phyloP scores from a whole-genome alignment of 1,140 invertebrate species.

The Zaprionus inermis region DNA sequence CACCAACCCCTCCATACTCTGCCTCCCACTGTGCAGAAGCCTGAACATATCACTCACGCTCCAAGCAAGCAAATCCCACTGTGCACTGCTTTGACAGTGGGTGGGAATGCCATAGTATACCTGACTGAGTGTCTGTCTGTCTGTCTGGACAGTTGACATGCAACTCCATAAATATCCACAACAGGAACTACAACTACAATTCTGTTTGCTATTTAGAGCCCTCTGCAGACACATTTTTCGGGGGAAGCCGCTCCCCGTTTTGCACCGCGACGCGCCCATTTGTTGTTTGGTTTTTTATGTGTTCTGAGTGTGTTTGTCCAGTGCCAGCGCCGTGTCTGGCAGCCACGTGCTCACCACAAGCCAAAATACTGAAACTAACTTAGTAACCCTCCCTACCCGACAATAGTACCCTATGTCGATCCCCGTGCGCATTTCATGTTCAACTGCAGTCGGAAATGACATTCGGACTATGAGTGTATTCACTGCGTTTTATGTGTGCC shows the following conservation, averaged over 20 bases:
- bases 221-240: constrained; percentile 42
- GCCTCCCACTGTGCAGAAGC: constrained; percentile 3
- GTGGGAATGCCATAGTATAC: constrained; percentile 18
- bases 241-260: constrained; percentile 32
- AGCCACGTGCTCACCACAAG: constrained; percentile 46
- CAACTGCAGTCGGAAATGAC: constrained; percentile 74
- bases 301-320: constrained; percentile 41
- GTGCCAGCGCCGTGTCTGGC: constrained; percentile 41
- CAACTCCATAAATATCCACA: constrained; percentile 69
- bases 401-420: background rate
- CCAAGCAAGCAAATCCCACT: constrained; percentile 34
- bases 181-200: constrained; percentile 58
- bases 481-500: constrained; percentile 61
- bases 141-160: constrained; percentile 47
- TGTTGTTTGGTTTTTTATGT: constrained; percentile 30
- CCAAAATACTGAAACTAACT: constrained; percentile 8
- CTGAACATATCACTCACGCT: constrained; percentile 28
- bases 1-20: background rate
- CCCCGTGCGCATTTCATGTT: constrained; percentile 47
- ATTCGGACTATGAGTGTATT: constrained; percentile 60
- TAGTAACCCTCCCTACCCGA: background rate
- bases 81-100: constrained; percentile 1
- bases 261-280: constrained; percentile 27
- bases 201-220: constrained; percentile 57
- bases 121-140: constrained; percentile 13